phyloP scores from a whole-genome alignment of 1,140 invertebrate species.

The Galleria mellonella region DNA sequence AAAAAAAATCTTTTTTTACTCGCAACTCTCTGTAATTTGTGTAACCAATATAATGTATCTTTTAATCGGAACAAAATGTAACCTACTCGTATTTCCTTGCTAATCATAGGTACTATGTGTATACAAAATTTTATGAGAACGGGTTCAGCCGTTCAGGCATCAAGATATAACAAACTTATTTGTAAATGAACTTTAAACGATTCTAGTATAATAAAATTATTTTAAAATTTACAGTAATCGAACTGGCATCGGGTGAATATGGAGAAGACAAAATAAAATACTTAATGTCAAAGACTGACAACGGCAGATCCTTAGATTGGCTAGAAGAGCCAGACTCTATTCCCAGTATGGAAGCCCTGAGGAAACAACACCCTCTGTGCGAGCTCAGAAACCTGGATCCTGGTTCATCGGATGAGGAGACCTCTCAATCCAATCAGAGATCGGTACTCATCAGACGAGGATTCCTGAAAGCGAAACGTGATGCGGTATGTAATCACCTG shows the following conservation, averaged over 20 bases:
- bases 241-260: constrained; percentile 92
- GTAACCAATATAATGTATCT: too few relatives aligned
- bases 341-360: constrained; percentile 73
- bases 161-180: too few relatives aligned
- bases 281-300: constrained; percentile 82
- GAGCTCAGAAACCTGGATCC: constrained; percentile 49
- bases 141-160: too few relatives aligned
- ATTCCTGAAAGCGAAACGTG: constrained; percentile 82
- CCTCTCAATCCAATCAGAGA: constrained; percentile 81
- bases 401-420: constrained; percentile 76
- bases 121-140: too few relatives aligned
- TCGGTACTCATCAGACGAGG: constrained; percentile 81
- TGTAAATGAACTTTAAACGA: too few relatives aligned
- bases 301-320: constrained; percentile 82
- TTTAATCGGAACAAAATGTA: too few relatives aligned
- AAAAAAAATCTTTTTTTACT: too few relatives aligned
- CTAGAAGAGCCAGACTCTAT: constrained; percentile 77
- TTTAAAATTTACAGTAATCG: constrained; percentile 84
- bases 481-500: constrained; percentile 74
- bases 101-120: too few relatives aligned
- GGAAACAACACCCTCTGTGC: constrained; percentile 73
- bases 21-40: too few relatives aligned
- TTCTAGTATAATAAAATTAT: constrained; percentile 3
- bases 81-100: too few relatives aligned
- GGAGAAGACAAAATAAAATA: constrained; percentile 85